Conservation (phyloP, 2,797 vertebrate genomes). For the Melanotaenia trifasciata region DNA sequence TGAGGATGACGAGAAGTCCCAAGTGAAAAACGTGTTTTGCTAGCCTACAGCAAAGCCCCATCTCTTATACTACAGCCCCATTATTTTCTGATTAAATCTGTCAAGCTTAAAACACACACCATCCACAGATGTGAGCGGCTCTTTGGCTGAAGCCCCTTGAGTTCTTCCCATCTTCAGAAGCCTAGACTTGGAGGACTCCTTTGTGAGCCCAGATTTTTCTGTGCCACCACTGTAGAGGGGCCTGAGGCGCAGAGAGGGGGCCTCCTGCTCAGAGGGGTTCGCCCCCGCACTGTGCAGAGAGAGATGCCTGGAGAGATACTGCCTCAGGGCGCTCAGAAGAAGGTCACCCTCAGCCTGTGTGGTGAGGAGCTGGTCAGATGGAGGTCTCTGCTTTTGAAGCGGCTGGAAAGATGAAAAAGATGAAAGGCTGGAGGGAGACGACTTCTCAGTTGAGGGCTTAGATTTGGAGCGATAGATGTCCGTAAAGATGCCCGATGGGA, state of each 20-base stretch:
- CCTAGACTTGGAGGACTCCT: conserved; percentile 34
- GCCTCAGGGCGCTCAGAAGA: conserved; percentile 80
- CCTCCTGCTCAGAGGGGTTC: conserved; percentile 55
- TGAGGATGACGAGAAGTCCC: neutral
- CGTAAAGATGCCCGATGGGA: conserved; percentile 32
- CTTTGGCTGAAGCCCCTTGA: conserved; percentile 58
- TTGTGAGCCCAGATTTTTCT: conserved; percentile 62
- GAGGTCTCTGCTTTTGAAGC: conserved; percentile 50
- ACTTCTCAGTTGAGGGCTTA: conserved; percentile 57
- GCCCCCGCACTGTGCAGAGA: conserved; percentile 46
- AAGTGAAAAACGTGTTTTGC: neutral
- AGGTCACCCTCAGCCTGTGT: conserved; percentile 58
- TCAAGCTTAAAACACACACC: conserved; percentile 79
- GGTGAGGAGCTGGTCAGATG: conserved; percentile 19
- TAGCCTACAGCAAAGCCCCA: neutral
- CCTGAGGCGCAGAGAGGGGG: conserved; percentile 51
- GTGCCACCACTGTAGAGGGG: conserved; percentile 54
- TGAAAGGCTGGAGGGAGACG: conserved; percentile 64
- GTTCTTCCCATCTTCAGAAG: conserved; percentile 66
- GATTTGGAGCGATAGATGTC: conserved; percentile 72
- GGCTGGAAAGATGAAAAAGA: conserved; percentile 37
- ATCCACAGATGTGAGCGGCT: conserved; percentile 79
- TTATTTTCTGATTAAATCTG: neutral
- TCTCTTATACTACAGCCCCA: neutral
- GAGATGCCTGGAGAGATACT: conserved; percentile 79